Conservation (phyloP, 2,888 invertebrate species). For the Scrobipalpa atriplicella region DNA sequence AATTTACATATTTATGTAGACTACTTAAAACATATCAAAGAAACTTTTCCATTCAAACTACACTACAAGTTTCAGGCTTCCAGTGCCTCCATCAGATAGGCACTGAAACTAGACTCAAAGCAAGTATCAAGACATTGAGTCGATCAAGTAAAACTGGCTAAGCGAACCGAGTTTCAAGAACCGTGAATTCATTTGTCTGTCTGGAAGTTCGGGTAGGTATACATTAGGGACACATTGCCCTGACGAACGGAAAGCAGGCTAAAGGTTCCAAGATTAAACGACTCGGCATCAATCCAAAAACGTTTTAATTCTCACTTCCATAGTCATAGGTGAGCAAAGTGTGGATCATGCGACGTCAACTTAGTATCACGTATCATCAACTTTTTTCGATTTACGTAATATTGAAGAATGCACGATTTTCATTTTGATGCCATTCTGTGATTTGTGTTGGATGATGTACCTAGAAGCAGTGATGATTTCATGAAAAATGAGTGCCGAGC, state of each 20-base stretch:
- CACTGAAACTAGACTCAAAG: not conserved
- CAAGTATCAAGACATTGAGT: constrained; percentile 49
- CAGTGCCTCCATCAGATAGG: constrained; percentile 10
- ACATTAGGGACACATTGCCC: constrained; percentile 40
- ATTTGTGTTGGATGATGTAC: too few species aligned
- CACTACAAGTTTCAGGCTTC: constrained; percentile 29
- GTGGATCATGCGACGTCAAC: too few species aligned
- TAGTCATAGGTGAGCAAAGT: too few species aligned
- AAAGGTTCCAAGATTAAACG: not conserved
- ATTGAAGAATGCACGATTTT: too few species aligned
- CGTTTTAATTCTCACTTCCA: too few species aligned
- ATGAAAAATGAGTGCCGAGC: too few species aligned
- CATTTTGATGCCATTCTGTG: too few species aligned
- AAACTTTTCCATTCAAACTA: constrained; percentile 30
- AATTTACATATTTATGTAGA: too few species aligned
- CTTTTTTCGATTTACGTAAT: too few species aligned
- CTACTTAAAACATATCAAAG: constrained; percentile 32
- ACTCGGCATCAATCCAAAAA: too few species aligned
- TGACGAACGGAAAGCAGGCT: constrained; percentile 27
- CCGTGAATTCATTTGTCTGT: constrained; percentile 76
- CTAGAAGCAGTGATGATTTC: too few species aligned
- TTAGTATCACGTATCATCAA: too few species aligned
- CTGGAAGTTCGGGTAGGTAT: constrained; percentile 63
- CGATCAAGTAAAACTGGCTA: constrained; percentile 58
- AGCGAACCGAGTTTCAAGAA: constrained; percentile 63